Evolutionary conservation across 2,888 invertebrate genomes (phyloP).

Genomic region (Oxyscelio sp.): DNA sequence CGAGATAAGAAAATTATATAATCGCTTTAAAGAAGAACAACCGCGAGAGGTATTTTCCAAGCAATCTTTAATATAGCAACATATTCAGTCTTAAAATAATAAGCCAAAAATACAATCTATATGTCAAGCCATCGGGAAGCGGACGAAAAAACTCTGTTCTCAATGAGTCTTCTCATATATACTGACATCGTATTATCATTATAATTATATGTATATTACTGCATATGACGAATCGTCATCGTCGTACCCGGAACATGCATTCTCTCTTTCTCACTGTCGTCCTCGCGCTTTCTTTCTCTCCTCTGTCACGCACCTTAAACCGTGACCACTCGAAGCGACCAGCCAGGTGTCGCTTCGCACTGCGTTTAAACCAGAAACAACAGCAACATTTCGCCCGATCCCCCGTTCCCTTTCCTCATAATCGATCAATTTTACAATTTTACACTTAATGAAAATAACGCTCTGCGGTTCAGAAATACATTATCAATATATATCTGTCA

Average conservation of each 20-base stretch:
- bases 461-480: constrained; percentile 73
- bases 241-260: constrained; percentile 61
- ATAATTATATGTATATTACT: constrained; percentile 67
- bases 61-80: constrained; percentile 88
- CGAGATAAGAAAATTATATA: no score
- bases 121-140: constrained; percentile 82
- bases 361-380: constrained; percentile 75
- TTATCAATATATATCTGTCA: constrained; percentile 62
- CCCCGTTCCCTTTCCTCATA: constrained; percentile 67
- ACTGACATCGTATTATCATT: constrained; percentile 61
- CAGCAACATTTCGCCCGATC: constrained; percentile 79
- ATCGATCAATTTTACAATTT: constrained; percentile 85
- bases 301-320: constrained; percentile 44
- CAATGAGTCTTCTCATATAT: constrained; percentile 63
- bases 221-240: constrained; percentile 64
- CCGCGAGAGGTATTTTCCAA: constrained; percentile 86
- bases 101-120: constrained; percentile 88
- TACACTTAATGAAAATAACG: constrained; percentile 83
- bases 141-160: constrained; percentile 76
- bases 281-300: constrained; percentile 51
- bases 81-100: constrained; percentile 88
- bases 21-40: no score
- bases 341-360: constrained; percentile 57
- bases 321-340: constrained; percentile 39
- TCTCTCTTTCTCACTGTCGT: constrained; percentile 58